Base-by-base conservation (phyloP, 2,888 invertebrate genomes). In the Scaptomyza parva region DNA sequence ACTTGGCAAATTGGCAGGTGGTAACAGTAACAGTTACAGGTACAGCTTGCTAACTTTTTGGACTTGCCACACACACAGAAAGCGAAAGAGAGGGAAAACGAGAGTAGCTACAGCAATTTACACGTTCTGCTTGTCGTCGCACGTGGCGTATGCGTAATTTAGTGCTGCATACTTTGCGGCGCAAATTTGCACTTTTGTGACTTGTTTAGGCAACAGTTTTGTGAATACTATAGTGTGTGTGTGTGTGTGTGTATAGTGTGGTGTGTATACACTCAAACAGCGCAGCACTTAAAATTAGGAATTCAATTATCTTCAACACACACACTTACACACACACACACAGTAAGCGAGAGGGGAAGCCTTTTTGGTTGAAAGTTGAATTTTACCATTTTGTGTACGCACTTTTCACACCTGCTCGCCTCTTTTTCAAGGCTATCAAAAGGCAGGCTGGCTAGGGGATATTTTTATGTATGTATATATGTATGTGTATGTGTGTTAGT, bases 61-160 rank as follows among this genome's bases (percentile, higher is more conserved):
- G 40, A 50, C 51, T 48, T 60, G 26, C 17, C 12, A 35, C 20
- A 41, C 18, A 20, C 30, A 20, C 43, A 26, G 24, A 55, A 2
- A 2, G 12, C 9, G 12, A 35, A 7, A 20, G 1, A 18, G 1
- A 22, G 8, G 26, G 17, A 54, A n/a, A 26, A 7, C 30, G 20
- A 26, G 12, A 35, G 24, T 55, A 52, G 39, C 35, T n/a, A 24
- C 33, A 78, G 74, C 83, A 70, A 70, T 88, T 88, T 88, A 68
- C 88, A 86, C 79, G 88, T 85, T 63, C 61, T 41, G 63, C 58
- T 65, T 73, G 74, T 72, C 63, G 59, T 54, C 57, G 68, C 77
- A 84, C 87, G 67, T 84, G 73, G 81, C 85, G 88, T 83, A 88
- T 83, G 82, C 87, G 82, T 88, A 88, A 83, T 88, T 83, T 84